Evolutionary conservation across 2,113 vertebrate genomes (phyloP).

Genomic region (Aplodontia rufa): DNA sequence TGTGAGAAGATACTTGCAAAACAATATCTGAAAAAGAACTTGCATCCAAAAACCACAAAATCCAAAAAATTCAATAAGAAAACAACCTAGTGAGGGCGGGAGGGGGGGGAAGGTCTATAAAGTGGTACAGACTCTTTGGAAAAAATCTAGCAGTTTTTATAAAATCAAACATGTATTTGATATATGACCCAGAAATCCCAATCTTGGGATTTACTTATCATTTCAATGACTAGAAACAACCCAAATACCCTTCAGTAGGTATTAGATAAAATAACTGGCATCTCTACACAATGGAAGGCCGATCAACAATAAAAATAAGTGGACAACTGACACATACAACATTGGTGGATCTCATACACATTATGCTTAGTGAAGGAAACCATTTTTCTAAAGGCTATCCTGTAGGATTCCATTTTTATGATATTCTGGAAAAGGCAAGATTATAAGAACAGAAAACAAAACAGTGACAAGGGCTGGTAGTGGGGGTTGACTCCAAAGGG

Average conservation of each 20-base stretch:
- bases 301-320: background rate
- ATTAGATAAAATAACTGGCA: background rate
- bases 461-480: background rate
- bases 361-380: background rate
- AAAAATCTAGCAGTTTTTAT: background rate
- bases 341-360: background rate
- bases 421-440: background rate
- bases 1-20: conserved; percentile 18
- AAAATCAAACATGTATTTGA: background rate
- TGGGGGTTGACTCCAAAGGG: background rate
- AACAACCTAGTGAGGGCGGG: background rate
- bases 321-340: background rate
- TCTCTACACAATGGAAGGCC: background rate
- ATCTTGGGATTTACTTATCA: background rate
- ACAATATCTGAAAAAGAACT: background rate
- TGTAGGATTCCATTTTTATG: background rate
- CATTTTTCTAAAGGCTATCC: background rate
- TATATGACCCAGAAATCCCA: background rate
- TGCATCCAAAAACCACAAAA: conserved; percentile 15
- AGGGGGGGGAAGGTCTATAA: background rate
- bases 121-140: background rate
- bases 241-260: background rate
- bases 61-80: conserved; percentile 35
- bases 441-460: background rate
- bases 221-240: conserved; percentile 27